A percentile compares a stretch with the other conserved stretches of the same genome.
Conservation (phyloP, 2,797 vertebrate species). For the Pterois miles region DNA sequence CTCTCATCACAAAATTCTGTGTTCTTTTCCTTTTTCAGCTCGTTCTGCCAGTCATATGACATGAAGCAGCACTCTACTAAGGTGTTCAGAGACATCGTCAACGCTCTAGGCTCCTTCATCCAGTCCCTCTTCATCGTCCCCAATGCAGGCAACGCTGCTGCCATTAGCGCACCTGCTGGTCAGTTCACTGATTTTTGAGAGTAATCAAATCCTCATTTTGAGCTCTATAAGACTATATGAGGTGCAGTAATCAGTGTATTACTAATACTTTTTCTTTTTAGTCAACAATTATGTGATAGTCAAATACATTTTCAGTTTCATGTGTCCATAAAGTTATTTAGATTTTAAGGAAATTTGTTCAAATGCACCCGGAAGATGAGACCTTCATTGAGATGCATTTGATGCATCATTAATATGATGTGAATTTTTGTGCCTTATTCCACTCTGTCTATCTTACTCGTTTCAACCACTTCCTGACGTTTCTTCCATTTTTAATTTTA, state of each 20-base stretch:
- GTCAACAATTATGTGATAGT: background rate
- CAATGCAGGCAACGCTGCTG: constrained; percentile 84
- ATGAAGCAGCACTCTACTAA: constrained; percentile 99
- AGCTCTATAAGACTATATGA: background rate
- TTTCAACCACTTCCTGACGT: too few relatives aligned
- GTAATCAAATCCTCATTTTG: background rate
- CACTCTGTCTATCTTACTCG: background rate
- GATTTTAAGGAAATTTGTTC: background rate
- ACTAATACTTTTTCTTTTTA: background rate
- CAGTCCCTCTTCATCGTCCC: constrained; percentile 96
- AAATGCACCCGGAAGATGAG: background rate
- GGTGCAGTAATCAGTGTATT: background rate
- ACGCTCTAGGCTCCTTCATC: constrained; percentile 97
- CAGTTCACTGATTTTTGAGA: constrained; percentile 38
- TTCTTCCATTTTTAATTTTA: too few relatives aligned
- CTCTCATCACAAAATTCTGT: background rate
- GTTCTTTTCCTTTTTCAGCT: constrained; percentile 76
- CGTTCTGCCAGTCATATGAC: constrained; percentile 98
- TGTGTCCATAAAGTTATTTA: background rate
- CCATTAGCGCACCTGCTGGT: constrained; percentile 87
- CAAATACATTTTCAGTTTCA: background rate
- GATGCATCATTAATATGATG: too few relatives aligned
- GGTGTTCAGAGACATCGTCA: constrained; percentile 98
- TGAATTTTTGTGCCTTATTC: background rate
- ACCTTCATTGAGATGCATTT: background rate